A percentile compares a stretch with the other conserved stretches of the same genome.
Evolutionary conservation across 2,888 invertebrate species (phyloP).

Genomic region (Eilema sororculum): DNA sequence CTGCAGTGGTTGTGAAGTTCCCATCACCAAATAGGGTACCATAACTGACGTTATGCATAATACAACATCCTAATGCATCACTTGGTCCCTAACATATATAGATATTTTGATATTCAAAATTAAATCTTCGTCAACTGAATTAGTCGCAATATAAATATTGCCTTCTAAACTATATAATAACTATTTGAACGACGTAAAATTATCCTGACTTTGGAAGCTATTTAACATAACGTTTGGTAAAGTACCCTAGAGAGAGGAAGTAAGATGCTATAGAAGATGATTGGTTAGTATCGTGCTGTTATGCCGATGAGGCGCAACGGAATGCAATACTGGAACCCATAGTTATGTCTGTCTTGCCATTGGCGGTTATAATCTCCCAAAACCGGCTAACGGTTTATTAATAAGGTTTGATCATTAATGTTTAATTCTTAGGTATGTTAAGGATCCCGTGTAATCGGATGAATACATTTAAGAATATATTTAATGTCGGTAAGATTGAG

Average conservation of each 20-base stretch:
- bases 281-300: neutral
- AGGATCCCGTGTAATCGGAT: neutral
- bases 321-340: neutral
- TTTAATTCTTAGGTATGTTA: neutral
- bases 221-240: constrained; percentile 10
- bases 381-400: neutral
- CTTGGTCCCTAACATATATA: constrained; percentile 15
- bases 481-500: neutral
- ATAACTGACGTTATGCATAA: constrained; percentile 11
- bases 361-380: neutral
- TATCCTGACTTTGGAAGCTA: neutral
- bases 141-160: neutral
- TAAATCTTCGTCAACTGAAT: neutral
- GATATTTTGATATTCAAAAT: neutral
- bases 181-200: neutral
- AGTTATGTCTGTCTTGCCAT: neutral
- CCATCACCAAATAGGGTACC: constrained; percentile 9
- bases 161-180: neutral
- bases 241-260: constrained; percentile 19
- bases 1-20: constrained; percentile 12
- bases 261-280: neutral
- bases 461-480: neutral
- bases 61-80: constrained; percentile 8
- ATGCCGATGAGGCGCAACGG: neutral
- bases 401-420: neutral